Conservation (phyloP, 1,140 invertebrate genomes). For the Hyles euphorbiae region DNA sequence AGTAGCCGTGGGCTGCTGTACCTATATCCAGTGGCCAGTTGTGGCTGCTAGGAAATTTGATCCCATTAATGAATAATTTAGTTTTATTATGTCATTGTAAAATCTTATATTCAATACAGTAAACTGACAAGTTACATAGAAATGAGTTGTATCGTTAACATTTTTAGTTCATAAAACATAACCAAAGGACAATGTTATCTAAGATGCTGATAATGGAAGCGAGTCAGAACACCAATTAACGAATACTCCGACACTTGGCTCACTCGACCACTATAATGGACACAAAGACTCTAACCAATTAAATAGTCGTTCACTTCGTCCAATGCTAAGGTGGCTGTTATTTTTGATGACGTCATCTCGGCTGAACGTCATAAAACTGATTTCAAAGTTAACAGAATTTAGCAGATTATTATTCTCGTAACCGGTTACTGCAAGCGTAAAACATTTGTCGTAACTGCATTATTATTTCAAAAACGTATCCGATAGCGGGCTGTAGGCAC, state of each 20-base stretch:
- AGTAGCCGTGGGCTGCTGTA: constrained; percentile 33
- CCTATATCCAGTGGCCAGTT: no score
- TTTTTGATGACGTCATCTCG: constrained; percentile 35
- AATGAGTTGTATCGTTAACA: no score
- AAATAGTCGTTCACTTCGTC: constrained; percentile 28
- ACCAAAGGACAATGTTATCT: constrained; percentile 23
- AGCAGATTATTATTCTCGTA: not conserved
- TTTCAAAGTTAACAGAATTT: no score
- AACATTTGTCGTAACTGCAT: not conserved
- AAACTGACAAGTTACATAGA: not conserved
- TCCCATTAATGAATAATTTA: no score
- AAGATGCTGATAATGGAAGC: constrained; percentile 39
- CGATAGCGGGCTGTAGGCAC: constrained; percentile 7
- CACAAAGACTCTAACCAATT: constrained; percentile 48
- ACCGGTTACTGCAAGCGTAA: not conserved
- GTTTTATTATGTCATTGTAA: no score
- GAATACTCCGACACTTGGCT: constrained; percentile 51
- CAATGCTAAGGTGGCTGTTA: constrained; percentile 16
- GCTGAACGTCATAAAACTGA: not conserved
- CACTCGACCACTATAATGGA: constrained; percentile 42
- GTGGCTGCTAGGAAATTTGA: no score
- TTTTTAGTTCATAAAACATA: no score
- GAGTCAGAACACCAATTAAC: constrained; percentile 43
- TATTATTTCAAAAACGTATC: constrained; percentile 5
- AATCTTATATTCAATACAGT: not conserved